Evolutionary conservation across 2,888 invertebrate species (phyloP), one percentile per base, ranked within the genome.

Genomic region (Empis livida): DNA sequence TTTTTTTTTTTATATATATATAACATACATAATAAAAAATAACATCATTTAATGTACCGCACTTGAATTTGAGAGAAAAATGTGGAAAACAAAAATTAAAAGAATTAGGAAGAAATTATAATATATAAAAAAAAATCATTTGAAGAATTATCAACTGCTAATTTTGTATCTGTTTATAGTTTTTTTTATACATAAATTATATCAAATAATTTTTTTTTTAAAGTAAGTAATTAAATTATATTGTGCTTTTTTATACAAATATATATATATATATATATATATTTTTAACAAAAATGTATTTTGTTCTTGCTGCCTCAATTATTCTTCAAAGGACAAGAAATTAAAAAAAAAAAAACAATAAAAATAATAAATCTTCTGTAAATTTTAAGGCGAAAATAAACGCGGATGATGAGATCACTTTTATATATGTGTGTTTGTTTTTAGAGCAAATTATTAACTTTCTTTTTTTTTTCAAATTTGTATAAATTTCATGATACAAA

Each of bases 341-440:
- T 42, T 37, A 11, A 43, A 45, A 9, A 35, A n/a, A 20, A 20
- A 42, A 10, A 42, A 27, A 31, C 39, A 49, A 27, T 27, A 27
- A 27, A 20, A 27, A 27, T 27, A 27, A 27, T 27, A 27, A 27
- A 6, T 8, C 23, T 27, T 27, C 23, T 27, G 23, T 27, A 27
- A 27, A 27, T 27, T 27, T 42, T 53, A 63, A 66, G 65, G 66
- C 64, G 64, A 65, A 67, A 67, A 66, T 65, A 67, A 67, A 64
- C 67, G 61, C 61, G 66, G 66, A 68, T 68, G 67, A 67, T 68
- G 66, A 68, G 66, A 68, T 67, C 68, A 68, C 64, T 63, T 60
- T 27, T 27, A 9, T 27, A 9, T 27, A 27, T 27, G 2, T 27
- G 9, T 27, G 23, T 27, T 27, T 27, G 53, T 49, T 52, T 49